Percentiles rank a stretch among this genome's conserved stretches.
Conservation (phyloP, 1,140 invertebrate species). For the Calliopsis andreniformis region DNA sequence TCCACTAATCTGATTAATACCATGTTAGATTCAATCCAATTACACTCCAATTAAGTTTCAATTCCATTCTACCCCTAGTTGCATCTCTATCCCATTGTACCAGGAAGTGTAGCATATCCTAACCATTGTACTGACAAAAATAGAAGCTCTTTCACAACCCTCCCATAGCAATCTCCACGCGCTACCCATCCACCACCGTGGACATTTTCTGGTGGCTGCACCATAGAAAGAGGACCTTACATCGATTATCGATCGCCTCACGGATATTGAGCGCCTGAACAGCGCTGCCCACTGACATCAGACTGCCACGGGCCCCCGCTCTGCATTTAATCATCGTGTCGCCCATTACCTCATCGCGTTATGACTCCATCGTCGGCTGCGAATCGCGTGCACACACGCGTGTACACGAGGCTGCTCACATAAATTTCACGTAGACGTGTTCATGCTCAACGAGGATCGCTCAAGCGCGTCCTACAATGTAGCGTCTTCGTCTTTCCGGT, state of each 20-base stretch:
- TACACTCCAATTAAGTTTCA: no score
- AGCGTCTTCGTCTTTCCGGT: neutral
- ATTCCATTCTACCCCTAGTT: no score
- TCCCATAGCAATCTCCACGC: no score
- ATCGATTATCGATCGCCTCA: slow-evolving; percentile 3
- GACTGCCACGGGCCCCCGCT: slow-evolving; percentile 4
- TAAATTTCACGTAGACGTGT: slow-evolving; percentile 46
- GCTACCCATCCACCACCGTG: no score
- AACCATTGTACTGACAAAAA: no score
- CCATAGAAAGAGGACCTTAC: no score
- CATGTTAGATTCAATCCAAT: no score
- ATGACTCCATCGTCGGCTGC: slow-evolving; percentile 40
- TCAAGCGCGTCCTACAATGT: neutral
- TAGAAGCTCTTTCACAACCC: no score
- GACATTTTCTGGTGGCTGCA: no score
- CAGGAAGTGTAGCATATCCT: no score
- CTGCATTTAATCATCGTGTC: slow-evolving; percentile 57
- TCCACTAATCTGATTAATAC: no score
- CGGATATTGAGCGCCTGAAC: neutral
- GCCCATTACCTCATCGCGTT: slow-evolving; percentile 59
- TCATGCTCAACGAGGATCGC: slow-evolving; percentile 22
- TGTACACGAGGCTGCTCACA: neutral
- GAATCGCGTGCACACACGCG: slow-evolving; percentile 7
- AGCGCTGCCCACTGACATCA: slow-evolving; percentile 4
- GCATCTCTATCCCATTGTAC: no score